phyloP scores from a whole-genome alignment of 1,140 invertebrate species.

The Cecropterus lyciades region DNA sequence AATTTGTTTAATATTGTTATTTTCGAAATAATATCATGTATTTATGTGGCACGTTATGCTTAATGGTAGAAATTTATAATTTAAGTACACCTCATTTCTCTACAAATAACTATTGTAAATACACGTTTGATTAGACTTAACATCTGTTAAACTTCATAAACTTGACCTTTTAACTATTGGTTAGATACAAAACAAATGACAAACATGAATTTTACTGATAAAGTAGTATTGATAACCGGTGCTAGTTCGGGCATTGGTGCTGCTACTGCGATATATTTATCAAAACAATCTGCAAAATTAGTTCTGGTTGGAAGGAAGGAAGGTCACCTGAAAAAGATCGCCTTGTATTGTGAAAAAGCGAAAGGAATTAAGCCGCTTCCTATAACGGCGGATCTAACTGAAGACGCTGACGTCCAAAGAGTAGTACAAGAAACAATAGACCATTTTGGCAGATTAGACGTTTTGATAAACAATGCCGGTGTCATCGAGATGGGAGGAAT shows the following conservation, averaged over 20 bases:
- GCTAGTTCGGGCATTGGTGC: slow-evolving; percentile 96
- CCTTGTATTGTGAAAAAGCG: slow-evolving; percentile 85
- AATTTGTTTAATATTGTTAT: too few species aligned
- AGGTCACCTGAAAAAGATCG: slow-evolving; percentile 85
- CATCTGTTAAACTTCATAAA: too few species aligned
- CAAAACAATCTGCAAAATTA: slow-evolving; percentile 90
- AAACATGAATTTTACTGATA: slow-evolving; percentile 79
- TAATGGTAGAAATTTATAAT: too few species aligned
- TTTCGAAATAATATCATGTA: too few species aligned
- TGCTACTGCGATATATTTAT: slow-evolving; percentile 91
- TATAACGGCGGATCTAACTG: slow-evolving; percentile 89
- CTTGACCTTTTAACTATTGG: too few species aligned
- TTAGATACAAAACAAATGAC: neutral
- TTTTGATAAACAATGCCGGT: slow-evolving; percentile 92
- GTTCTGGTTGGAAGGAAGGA: slow-evolving; percentile 91
- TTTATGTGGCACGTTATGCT: too few species aligned
- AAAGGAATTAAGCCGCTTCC: slow-evolving; percentile 67
- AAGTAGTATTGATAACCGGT: slow-evolving; percentile 91
- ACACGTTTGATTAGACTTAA: too few species aligned
- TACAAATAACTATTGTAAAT: too few species aligned
- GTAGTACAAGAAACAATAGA: slow-evolving; percentile 86
- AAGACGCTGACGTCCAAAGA: slow-evolving; percentile 86
- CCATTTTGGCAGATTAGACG: slow-evolving; percentile 87
- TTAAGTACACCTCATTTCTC: too few species aligned
- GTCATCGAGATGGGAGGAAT: slow-evolving; percentile 89